These are phyloP conservation scores for Clepsis dumicolana DNA, from an alignment of 2,888 invertebrate species.

Conservation along the genomic window DNA sequence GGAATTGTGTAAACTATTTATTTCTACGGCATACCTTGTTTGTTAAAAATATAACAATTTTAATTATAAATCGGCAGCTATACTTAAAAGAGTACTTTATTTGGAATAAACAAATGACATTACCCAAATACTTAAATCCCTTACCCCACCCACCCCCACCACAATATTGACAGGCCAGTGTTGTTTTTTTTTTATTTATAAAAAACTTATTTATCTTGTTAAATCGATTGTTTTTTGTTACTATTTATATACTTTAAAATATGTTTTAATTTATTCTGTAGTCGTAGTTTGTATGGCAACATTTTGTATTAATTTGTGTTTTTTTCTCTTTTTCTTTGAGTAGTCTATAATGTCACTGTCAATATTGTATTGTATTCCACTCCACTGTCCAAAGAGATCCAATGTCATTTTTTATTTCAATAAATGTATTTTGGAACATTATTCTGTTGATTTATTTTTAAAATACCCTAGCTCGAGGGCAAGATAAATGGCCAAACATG, in stretches of 20 bases:
- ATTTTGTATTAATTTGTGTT: constrained; percentile 72
- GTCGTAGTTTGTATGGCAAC: constrained; percentile 70
- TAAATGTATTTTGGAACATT: constrained; percentile 78
- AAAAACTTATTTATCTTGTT: constrained; percentile 83
- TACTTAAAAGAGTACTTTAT: constrained; percentile 78
- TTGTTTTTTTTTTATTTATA: constrained; percentile 76
- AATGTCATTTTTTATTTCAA: constrained; percentile 86
- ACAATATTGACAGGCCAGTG: constrained; percentile 87
- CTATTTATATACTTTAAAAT: constrained; percentile 78
- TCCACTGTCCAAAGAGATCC: constrained; percentile 76
- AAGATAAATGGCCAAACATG: too few species aligned
- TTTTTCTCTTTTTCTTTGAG: constrained; percentile 65
- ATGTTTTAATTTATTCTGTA: constrained; percentile 84
- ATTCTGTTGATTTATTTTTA: constrained; percentile 65
- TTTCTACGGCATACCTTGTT: constrained; percentile 64
- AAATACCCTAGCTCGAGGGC: constrained; percentile 40
- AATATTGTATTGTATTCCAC: constrained; percentile 82
- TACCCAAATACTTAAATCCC: constrained; percentile 49
- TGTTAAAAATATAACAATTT: constrained; percentile 77
- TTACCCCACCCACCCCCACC: constrained; percentile 49
- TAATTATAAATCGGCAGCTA: constrained; percentile 78
- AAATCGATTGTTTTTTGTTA: constrained; percentile 78
- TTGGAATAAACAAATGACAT: constrained; percentile 84
- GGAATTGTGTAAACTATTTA: constrained; percentile 70
- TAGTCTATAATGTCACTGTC: constrained; percentile 81